Evolutionary conservation across 2,888 invertebrate species (phyloP).

Genomic region (Oligia latruncula): DNA sequence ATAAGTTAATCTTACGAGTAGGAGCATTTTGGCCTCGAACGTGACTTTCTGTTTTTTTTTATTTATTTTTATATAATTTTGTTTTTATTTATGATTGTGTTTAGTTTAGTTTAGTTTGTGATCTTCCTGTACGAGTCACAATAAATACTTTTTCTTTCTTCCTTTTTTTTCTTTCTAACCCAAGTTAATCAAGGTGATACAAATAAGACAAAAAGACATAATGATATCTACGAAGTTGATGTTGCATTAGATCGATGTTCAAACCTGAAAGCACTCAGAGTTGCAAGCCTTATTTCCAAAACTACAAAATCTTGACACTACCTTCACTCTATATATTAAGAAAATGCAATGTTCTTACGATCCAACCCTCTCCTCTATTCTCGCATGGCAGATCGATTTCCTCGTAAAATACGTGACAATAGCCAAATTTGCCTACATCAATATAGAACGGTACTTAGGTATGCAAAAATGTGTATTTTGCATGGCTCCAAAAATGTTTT

Average conservation of each 20-base stretch:
- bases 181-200: background rate
- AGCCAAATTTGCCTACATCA: slow-evolving; percentile 2
- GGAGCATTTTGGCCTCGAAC: no score
- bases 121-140: no score
- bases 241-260: background rate
- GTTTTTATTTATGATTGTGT: no score
- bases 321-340: background rate
- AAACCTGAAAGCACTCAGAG: background rate
- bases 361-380: background rate
- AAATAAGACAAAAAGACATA: background rate
- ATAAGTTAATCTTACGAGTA: background rate
- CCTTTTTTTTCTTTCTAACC: no score
- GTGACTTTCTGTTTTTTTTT: no score
- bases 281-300: background rate
- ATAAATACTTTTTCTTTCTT: no score
- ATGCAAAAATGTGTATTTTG: background rate
- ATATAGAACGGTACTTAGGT: slow-evolving; percentile 1
- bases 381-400: background rate
- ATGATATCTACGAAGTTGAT: background rate
- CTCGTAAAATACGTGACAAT: background rate
- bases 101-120: no score
- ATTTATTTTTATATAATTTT: no score
- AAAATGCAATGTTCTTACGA: background rate
- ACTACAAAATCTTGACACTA: background rate
- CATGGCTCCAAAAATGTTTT: background rate